phyloP scores from a whole-genome alignment of 2,797 vertebrate genomes.

The Manis javanica region DNA sequence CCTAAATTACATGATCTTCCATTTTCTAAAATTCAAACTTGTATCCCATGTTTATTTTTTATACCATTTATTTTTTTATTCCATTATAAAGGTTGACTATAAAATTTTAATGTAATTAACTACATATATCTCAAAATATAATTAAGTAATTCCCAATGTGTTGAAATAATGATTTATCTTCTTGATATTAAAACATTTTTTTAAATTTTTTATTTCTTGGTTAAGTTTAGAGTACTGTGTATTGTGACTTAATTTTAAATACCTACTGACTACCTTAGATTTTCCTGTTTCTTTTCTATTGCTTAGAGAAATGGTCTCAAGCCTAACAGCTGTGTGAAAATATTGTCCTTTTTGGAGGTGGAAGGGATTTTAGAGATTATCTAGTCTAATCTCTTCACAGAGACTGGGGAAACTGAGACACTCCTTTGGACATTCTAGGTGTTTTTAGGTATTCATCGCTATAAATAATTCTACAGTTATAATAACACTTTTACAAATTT shows the following conservation, averaged over 20 bases:
- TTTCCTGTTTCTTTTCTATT: not conserved
- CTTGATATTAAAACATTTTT: not conserved
- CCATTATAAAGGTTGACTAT: conserved; percentile 66
- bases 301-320: not conserved
- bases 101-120: conserved; percentile 30
- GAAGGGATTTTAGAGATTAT: not conserved
- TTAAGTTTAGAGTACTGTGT: not conserved
- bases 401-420: not conserved
- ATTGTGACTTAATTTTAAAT: conserved; percentile 11
- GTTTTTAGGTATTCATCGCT: not conserved
- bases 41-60: conserved; percentile 82
- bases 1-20: conserved; percentile 72
- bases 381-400: not conserved
- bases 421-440: not conserved
- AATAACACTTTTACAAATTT: not conserved
- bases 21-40: conserved; percentile 77
- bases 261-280: not conserved
- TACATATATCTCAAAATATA: conserved; percentile 32
- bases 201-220: not conserved
- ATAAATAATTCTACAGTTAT: not conserved
- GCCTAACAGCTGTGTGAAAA: not conserved
- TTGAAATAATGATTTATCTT: not conserved
- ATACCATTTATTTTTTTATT: conserved; percentile 84
- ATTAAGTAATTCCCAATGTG: not conserved
- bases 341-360: not conserved